phyloP scores from a whole-genome alignment of 2,797 vertebrate species.

The Podargus strigoides region DNA sequence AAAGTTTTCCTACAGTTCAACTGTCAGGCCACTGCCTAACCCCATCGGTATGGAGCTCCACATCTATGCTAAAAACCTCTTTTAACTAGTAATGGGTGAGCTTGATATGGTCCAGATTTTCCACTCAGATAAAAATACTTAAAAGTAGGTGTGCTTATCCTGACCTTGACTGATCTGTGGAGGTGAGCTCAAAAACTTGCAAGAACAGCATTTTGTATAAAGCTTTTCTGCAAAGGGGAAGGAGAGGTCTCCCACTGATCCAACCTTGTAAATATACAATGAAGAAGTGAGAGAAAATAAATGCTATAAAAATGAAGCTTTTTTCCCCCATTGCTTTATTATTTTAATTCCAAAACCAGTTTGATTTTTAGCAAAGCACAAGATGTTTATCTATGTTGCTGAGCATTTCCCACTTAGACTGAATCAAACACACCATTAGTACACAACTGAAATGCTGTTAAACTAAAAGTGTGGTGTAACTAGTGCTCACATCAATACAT shows the following conservation, averaged over 20 bases:
- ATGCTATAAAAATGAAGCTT: not conserved
- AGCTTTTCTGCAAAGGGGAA: not conserved
- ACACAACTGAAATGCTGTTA: not conserved
- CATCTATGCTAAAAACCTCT: not conserved
- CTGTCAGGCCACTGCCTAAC: not conserved
- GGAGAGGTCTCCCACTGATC: not conserved
- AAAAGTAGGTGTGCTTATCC: not conserved
- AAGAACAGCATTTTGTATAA: not conserved
- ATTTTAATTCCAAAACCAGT: not conserved
- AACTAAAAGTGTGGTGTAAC: not conserved
- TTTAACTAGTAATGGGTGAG: not conserved
- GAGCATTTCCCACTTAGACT: not conserved
- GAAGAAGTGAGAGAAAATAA: not conserved
- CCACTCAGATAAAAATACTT: not conserved
- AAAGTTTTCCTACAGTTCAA: not conserved
- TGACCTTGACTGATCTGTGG: not conserved
- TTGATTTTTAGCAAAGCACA: not conserved
- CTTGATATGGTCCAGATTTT: not conserved
- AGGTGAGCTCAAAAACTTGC: not conserved
- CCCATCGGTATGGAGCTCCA: accelerated
- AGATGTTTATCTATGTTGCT: not conserved
- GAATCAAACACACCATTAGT: not conserved
- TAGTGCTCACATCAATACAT: not conserved
- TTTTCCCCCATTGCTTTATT: not conserved
- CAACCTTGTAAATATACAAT: not conserved